A percentile compares a stretch with the other conserved stretches of the same genome.
Conservation (phyloP, 53 echinoderm and acorn worm genomes). For the Paracentrotus lividus region DNA sequence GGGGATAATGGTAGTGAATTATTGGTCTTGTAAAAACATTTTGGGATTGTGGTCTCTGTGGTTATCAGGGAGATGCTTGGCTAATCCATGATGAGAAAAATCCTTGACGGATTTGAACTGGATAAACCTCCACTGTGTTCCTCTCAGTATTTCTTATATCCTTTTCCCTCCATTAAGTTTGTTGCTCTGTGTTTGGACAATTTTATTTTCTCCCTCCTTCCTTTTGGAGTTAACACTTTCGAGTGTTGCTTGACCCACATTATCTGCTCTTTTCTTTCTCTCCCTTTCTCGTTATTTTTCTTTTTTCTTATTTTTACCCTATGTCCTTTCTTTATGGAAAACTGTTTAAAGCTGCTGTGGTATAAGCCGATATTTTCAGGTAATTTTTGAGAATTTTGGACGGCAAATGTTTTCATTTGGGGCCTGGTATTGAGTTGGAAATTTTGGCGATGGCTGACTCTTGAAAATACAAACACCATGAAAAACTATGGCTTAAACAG, state of each 20-base stretch:
- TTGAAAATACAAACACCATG: too few species aligned
- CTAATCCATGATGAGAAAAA: background rate
- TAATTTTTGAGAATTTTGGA: too few species aligned
- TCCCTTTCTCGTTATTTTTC: background rate
- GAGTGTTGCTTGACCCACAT: background rate
- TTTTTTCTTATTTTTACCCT: background rate
- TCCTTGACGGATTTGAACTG: background rate
- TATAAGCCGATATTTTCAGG: too few species aligned
- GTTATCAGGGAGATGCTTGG: background rate
- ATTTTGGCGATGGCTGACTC: too few species aligned
- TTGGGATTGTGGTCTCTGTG: background rate
- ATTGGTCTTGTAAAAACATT: background rate
- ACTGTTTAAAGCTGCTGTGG: too few species aligned
- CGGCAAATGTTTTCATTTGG: too few species aligned
- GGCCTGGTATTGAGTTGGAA: too few species aligned
- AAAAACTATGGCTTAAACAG: too few species aligned
- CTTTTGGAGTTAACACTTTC: too few species aligned
- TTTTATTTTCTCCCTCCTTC: too few species aligned
- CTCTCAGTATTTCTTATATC: background rate
- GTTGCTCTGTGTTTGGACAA: too few species aligned
- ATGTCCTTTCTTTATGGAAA: background rate
- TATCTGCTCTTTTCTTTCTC: background rate
- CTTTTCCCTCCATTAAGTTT: background rate
- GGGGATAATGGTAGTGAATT: background rate
- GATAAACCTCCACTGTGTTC: constrained; percentile 37